Percentiles rank a stretch among this genome's conserved stretches.
Evolutionary conservation across 2,888 invertebrate species (phyloP).

Genomic region (Luperina nickerlii): DNA sequence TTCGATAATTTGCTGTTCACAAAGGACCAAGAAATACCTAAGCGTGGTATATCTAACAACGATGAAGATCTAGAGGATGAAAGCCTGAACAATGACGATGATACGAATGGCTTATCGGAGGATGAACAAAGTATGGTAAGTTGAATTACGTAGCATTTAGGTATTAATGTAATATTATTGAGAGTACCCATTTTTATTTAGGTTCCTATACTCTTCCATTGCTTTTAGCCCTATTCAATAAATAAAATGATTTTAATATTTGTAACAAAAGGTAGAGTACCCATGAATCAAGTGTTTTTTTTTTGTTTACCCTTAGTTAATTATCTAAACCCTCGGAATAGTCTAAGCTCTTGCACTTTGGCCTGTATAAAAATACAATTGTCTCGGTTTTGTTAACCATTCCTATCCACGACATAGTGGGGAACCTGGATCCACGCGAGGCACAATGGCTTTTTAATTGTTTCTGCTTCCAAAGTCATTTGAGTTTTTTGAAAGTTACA

Average conservation of each 20-base stretch:
- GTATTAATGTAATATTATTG: neutral
- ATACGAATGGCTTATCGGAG: neutral
- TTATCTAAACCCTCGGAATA: too few relatives aligned
- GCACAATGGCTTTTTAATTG: too few relatives aligned
- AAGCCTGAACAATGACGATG: slow-evolving; percentile 2
- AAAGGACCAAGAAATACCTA: slow-evolving; percentile 9
- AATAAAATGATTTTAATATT: too few relatives aligned
- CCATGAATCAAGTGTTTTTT: too few relatives aligned
- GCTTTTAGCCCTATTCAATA: too few relatives aligned
- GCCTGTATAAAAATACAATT: neutral
- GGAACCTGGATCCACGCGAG: too few relatives aligned
- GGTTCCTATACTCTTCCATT: too few relatives aligned
- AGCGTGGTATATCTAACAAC: neutral
- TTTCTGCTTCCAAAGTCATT: neutral
- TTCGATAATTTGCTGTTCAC: slow-evolving; percentile 13
- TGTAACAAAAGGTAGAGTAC: too few relatives aligned
- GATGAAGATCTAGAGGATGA: slow-evolving; percentile 6
- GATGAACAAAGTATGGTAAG: slow-evolving; percentile 7
- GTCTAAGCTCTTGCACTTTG: neutral
- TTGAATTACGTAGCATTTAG: neutral
- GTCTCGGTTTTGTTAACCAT: neutral
- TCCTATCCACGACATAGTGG: too few relatives aligned
- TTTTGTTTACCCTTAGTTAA: too few relatives aligned
- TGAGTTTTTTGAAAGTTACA: neutral
- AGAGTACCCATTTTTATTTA: neutral